Evolutionary conservation across 2,113 vertebrate genomes (phyloP).

Genomic region (Lepisosteus osseus): DNA sequence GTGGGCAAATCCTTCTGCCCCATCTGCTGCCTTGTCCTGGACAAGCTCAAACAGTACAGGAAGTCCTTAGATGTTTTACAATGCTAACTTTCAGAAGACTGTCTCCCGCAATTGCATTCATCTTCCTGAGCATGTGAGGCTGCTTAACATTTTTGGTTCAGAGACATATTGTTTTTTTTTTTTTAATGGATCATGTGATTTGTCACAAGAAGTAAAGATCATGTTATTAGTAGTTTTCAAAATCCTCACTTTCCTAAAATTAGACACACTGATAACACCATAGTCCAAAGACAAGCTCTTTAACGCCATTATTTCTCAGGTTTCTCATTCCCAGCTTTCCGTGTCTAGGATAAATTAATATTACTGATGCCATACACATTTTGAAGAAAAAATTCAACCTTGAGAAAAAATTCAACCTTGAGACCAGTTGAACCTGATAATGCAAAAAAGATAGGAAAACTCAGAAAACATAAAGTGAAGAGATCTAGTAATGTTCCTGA

Average conservation of each 20-base stretch:
- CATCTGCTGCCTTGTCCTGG: too few relatives aligned
- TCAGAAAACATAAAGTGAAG: too few relatives aligned
- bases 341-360: constrained; percentile 11
- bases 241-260: constrained; percentile 20
- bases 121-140: constrained; percentile 45
- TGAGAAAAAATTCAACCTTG: not conserved
- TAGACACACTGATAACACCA: not conserved
- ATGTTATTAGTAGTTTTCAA: constrained; percentile 20
- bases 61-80: too few relatives aligned
- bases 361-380: too few relatives aligned
- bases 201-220: constrained; percentile 37
- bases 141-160: constrained; percentile 40
- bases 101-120: constrained; percentile 24
- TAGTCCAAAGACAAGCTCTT: constrained; percentile 1
- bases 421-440: too few relatives aligned
- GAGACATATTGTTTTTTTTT: constrained; percentile 15
- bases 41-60: too few relatives aligned
- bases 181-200: constrained; percentile 41
- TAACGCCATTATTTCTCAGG: constrained; percentile 9
- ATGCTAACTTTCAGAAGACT: constrained; percentile 20
- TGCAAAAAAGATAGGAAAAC: too few relatives aligned
- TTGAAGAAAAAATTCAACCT: not conserved
- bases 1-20: too few relatives aligned
- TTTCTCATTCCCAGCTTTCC: not conserved
- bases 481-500: too few relatives aligned